Evolutionary conservation across 2,113 vertebrate genomes (phyloP).

Genomic region (Polyodon spathula): DNA sequence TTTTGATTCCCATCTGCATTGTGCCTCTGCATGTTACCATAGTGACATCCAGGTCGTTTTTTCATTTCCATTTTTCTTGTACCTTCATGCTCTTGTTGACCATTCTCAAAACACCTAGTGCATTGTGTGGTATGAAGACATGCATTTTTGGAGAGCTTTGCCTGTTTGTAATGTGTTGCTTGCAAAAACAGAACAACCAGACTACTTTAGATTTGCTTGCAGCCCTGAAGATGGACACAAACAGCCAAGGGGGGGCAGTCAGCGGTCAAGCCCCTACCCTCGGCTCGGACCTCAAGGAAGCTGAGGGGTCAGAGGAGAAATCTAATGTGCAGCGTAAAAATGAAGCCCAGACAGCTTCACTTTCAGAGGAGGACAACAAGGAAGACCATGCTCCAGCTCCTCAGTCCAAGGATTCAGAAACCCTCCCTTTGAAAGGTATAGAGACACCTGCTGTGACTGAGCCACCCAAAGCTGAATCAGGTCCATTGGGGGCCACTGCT

Average conservation of each 20-base stretch:
- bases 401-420: background rate
- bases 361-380: conserved; percentile 35
- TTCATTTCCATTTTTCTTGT: conserved; percentile 48
- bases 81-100: conserved; percentile 39
- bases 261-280: conserved; percentile 50
- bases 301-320: conserved; percentile 48
- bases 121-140: conserved; percentile 33
- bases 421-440: background rate
- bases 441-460: conserved; percentile 32
- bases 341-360: conserved; percentile 41
- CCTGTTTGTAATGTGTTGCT: conserved; percentile 42
- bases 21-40: conserved; percentile 46
- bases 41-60: conserved; percentile 46
- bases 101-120: conserved; percentile 42
- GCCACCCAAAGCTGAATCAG: conserved; percentile 46
- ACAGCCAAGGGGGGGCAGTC: conserved; percentile 51
- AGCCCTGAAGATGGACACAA: conserved; percentile 95
- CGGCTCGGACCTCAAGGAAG: conserved; percentile 55
- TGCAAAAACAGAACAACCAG: conserved; percentile 54
- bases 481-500: conserved; percentile 31
- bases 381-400: background rate
- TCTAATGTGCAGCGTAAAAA: conserved; percentile 34
- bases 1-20: conserved; percentile 24
- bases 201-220: conserved; percentile 93
- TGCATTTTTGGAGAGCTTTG: conserved; percentile 53